Base-by-base conservation (phyloP, 2,113 vertebrate genomes). In the human region DNA sequence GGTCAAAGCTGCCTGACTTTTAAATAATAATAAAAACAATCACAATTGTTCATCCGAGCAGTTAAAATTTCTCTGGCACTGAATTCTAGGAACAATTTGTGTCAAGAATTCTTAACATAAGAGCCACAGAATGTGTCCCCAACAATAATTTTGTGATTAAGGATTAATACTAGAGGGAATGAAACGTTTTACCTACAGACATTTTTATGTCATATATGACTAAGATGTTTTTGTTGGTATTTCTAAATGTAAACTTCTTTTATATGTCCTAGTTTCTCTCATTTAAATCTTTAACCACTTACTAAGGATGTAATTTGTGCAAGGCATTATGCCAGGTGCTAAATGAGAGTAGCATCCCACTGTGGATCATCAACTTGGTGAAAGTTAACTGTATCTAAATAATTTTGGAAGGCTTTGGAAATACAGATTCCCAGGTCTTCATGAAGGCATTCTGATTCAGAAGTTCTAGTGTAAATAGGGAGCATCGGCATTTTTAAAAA, bases 241-340 rank as follows among this genome's bases (percentile, higher is more conserved):
- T 94, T 89, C 50, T 76, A n/a, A 94, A 78, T 35, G 59, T 79
- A 78, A 87, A 87, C 64, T 91, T 17, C 45, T 72, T 64, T 93
- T 50, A 30, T 68, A 38, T 66, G 3, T 45, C 61, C 45, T 84
- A 35, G 32, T 75, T 83, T 59, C 68, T 23, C n/a, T 90, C 68
- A 86, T 94, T 96, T 25, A 90, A 90, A 89, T 89, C 50, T 52
- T 72, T 73, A 79, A 59, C 30, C 76, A 93, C 73, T 84, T 94
- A 68, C 61, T 61, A n/a, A 93, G 48, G 48, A 66, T 83, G 11
- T 82, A 68, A 96, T 93, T 92, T 43, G 23, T 80, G 20, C 59
- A 76, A 82, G 22, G 61, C 75, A 52, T 72, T 90, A 75, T 87
- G 38, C 84, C 81, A 87, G 14, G 38, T 76, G 20, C 57, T 89